A percentile compares a stretch with the other conserved stretches of the same genome.
phyloP scores from a whole-genome alignment of 1,140 invertebrate genomes.

The Chelonus insularis region DNA sequence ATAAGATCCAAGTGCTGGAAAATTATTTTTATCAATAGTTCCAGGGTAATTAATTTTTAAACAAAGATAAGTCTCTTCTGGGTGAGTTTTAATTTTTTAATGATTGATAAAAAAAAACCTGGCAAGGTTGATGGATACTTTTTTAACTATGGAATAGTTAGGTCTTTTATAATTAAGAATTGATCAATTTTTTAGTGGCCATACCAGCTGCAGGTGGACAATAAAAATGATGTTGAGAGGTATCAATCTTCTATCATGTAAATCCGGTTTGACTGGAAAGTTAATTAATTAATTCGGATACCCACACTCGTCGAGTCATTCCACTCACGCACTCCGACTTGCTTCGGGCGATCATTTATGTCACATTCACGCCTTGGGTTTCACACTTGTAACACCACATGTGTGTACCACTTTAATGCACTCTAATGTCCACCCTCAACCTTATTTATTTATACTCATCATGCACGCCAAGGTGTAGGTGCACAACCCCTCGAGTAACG shows the following conservation, averaged over 20 bases:
- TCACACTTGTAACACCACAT: not conserved
- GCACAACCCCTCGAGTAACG: not conserved
- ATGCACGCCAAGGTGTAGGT: not conserved
- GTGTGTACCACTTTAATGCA: not conserved
- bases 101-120: too few relatives aligned
- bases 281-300: slow-evolving; percentile 29
- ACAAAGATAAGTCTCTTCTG: too few relatives aligned
- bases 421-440: not conserved
- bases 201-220: too few relatives aligned
- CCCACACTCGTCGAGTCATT: not conserved
- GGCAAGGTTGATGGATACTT: too few relatives aligned
- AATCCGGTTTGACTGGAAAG: slow-evolving; percentile 10
- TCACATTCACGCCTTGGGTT: slow-evolving; percentile 29
- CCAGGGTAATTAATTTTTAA: too few relatives aligned
- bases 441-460: not conserved
- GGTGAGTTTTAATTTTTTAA: too few relatives aligned
- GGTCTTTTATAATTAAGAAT: too few relatives aligned
- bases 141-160: too few relatives aligned
- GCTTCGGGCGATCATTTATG: slow-evolving; percentile 21
- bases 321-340: slow-evolving; percentile 4
- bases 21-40: too few relatives aligned
- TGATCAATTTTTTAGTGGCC: too few relatives aligned
- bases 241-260: not conserved
- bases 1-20: too few relatives aligned
- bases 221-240: not conserved